Base-by-base conservation (phyloP, 2,113 vertebrate species). In the Pipra filicauda region DNA sequence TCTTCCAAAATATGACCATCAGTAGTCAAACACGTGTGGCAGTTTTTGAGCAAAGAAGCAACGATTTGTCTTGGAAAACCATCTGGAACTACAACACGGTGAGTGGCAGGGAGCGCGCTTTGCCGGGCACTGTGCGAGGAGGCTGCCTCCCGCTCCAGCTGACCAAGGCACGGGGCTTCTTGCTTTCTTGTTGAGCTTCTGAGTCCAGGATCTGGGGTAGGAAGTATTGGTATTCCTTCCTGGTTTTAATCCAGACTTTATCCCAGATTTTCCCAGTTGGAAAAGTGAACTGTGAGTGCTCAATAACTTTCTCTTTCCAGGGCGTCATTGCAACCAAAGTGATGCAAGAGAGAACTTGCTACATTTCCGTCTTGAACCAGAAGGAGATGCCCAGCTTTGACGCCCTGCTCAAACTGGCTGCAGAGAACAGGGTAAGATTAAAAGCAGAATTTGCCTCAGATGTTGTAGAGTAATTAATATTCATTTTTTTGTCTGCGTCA, bases 21-120 rank as follows among this genome's bases (percentile, higher is more conserved):
- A 84, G 51, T 3, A 33, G 49, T 17, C 43, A 24, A 77, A 24
- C 15, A 2, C 65, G 2, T 23, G 67, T 80, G 71, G 97, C 91
- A 55, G 85, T 85, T 4, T 12, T 98, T 0, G 96, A 95, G 35
- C 22, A 97, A 62, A 79, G 57, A 5, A 92, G 93, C 10, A 11
- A 44, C 11, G 51, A 20, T 15, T 4, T 79, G 4, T 94, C 97
- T 43, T 98, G 97, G 97, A 96, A 94, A 35, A 2, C 43, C 23
- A 37, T 91, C 55, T 91, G 89, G 97, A 96, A 98, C 79, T 98
- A 97, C 2, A 4, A 18, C 0, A 61, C 0, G 5, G 98, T 98
- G 83, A n/a, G 98, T 79, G 27, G 12, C 31, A 58, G 22, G 6
- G 20, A 58, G 8, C 15, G 7, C 7, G 11, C 11, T 65, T n/a